phyloP scores from a whole-genome alignment of 2,888 invertebrate genomes.

The Lottia scabra region DNA sequence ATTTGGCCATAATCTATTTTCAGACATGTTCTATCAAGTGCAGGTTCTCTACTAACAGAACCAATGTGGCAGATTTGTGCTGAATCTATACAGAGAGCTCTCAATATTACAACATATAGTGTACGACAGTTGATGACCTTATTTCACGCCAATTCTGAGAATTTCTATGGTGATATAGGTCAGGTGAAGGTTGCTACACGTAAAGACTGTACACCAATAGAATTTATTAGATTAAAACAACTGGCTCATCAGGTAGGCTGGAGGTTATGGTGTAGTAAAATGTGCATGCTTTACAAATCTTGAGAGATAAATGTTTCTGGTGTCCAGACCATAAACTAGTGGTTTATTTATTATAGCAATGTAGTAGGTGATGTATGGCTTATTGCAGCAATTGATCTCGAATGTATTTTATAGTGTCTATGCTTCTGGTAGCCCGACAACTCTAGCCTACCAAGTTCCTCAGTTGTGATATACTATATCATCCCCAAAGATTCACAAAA shows the following conservation, averaged over 20 bases:
- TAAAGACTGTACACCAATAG: slow-evolving; percentile 85
- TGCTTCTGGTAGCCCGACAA: no score
- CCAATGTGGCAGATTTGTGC: slow-evolving; percentile 90
- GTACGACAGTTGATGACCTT: slow-evolving; percentile 89
- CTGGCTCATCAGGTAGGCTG: slow-evolving; percentile 88
- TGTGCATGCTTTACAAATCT: no score
- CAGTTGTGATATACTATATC: no score
- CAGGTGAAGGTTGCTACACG: slow-evolving; percentile 94
- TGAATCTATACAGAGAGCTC: slow-evolving; percentile 84
- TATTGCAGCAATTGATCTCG: no score
- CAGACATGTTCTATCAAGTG: slow-evolving; percentile 78
- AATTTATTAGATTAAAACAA: slow-evolving; percentile 86
- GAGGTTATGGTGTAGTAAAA: background rate
- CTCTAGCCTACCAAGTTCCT: no score
- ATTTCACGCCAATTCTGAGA: slow-evolving; percentile 91
- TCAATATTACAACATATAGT: slow-evolving; percentile 84
- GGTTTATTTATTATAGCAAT: no score
- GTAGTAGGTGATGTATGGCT: no score
- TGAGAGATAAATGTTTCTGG: no score
- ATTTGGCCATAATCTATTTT: slow-evolving; percentile 16
- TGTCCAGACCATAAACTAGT: no score
- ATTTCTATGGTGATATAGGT: slow-evolving; percentile 87
- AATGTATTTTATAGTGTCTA: no score
- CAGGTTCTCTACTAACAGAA: slow-evolving; percentile 79
- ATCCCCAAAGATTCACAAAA: no score